Base-by-base conservation (phyloP, 2,797 vertebrate species). In the Spondyliosoma cantharus region DNA sequence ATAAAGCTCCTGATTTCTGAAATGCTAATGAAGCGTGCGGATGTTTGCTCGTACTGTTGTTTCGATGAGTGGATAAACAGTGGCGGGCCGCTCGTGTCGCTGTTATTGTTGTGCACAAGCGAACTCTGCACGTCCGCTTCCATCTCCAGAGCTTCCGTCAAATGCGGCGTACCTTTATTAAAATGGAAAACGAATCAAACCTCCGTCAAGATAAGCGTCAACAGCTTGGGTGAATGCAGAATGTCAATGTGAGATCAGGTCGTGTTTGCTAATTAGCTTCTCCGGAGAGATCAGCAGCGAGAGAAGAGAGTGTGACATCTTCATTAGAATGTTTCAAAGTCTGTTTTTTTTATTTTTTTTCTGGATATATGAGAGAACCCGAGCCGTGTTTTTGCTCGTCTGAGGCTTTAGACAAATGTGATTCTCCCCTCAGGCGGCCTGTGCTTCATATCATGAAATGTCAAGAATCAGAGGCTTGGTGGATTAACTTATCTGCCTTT, bases 21-120 rank as follows among this genome's bases (percentile, higher is more conserved):
- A 80, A 91, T 93, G 87, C 84, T 91, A 91, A 91, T 90, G 90
- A 91, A 87, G 42, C 58, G 58, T 64, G 77, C 91, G 91, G 95
- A 95, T 96, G 94, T 96, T 95, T 95, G 87, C 91, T 87, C 80
- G 87, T 79, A 86, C 89, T 88, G 91, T 91, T 89, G 81, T 92
- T 87, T 70, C 62, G 74, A 66, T 77, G 86, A 87, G 81, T 90
- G 75, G 90, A 89, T 82, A 66, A 90, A 72, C 76, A 83, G 71
- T 63, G 81, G 78, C 78, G 71, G 71, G 50, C 29, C 3, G 13
- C 27, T 76, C 7, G 1, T 74, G 86, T 83, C 87, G 81, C 72
- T 84, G 81, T 87, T 76, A 57, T 85, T 89, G 77, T 88, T 87
- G 80, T 78, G 52, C 72, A 75, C 59, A 83, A 76, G 27, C 71